These are phyloP conservation scores for Polietes domitor DNA, from an alignment of 2,888 invertebrate species.

Conservation along the genomic window DNA sequence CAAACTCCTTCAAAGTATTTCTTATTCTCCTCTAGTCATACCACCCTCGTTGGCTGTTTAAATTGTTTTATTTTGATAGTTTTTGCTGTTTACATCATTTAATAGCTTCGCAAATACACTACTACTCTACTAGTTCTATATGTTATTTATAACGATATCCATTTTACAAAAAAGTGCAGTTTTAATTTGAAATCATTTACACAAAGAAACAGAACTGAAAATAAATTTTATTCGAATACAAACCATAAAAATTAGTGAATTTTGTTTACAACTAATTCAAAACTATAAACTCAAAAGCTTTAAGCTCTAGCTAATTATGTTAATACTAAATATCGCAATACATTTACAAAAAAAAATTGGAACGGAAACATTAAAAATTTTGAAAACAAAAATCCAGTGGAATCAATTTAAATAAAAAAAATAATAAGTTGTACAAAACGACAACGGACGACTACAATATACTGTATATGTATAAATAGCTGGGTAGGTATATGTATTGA, in stretches of 20 bases:
- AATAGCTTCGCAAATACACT: slow-evolving; percentile 37
- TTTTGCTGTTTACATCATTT: slow-evolving; percentile 10
- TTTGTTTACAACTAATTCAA: neutral
- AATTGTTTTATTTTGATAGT: neutral
- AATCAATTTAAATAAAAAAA: slow-evolving; percentile 13
- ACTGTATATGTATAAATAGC: neutral
- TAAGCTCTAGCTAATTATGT: slow-evolving; percentile 30
- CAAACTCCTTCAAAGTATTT: too few relatives aligned
- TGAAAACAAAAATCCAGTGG: slow-evolving; percentile 21
- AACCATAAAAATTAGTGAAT: neutral
- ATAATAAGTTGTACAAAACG: slow-evolving; percentile 4
- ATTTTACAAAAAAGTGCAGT: slow-evolving; percentile 57
- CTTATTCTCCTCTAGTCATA: neutral
- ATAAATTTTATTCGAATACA: slow-evolving; percentile 1
- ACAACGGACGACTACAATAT: neutral
- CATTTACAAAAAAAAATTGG: neutral
- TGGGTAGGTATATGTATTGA: slow-evolving; percentile 17
- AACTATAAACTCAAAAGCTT: slow-evolving; percentile 46
- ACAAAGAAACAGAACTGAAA: slow-evolving; percentile 26
- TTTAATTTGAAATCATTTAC: slow-evolving; percentile 28
- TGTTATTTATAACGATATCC: slow-evolving; percentile 42
- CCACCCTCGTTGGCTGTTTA: neutral
- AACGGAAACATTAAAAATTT: neutral
- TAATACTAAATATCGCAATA: slow-evolving; percentile 29
- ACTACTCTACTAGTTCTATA: slow-evolving; percentile 48